Conservation (phyloP, 2,888 invertebrate genomes). For the Megaustenia siamemsis region DNA sequence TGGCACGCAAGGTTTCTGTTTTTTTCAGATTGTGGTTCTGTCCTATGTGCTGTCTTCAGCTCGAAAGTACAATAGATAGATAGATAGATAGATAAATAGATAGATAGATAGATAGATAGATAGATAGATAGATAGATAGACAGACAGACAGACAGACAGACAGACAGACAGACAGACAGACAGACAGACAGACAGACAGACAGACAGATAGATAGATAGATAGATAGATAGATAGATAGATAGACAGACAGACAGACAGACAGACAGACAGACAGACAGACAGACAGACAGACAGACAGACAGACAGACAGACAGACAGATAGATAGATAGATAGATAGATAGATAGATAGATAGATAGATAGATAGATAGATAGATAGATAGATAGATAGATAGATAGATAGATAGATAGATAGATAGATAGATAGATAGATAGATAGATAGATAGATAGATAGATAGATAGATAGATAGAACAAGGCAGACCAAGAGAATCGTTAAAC, state of each 20-base stretch:
- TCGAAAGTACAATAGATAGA: background rate
- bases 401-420: background rate
- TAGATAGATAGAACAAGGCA: background rate
- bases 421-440: background rate
- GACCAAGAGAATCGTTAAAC: too few species aligned
- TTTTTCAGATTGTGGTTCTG: too few species aligned
- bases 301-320: background rate
- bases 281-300: background rate
- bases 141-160: slow-evolving; percentile 22
- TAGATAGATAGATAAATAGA: background rate
- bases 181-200: background rate
- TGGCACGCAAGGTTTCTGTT: too few species aligned
- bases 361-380: background rate
- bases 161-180: background rate
- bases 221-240: background rate
- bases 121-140: too few species aligned
- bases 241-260: background rate
- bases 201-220: background rate
- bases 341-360: background rate
- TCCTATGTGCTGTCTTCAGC: background rate
- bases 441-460: background rate
- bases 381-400: background rate
- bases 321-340: background rate
- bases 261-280: background rate
- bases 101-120: too few species aligned